Conservation (phyloP, 2,113 vertebrate genomes). For the Tenebrosternarchus preto region DNA sequence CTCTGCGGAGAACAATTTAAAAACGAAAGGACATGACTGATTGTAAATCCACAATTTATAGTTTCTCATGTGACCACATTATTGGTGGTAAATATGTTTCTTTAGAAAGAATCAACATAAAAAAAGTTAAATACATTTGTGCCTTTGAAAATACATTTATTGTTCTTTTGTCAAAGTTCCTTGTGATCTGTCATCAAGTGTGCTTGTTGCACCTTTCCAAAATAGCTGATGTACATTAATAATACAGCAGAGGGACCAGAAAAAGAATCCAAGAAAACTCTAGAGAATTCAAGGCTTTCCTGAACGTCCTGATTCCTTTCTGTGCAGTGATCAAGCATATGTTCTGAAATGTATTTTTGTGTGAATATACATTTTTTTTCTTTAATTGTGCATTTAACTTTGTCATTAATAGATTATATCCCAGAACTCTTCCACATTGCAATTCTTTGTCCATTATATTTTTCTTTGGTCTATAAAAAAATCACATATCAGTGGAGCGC, state of each 20-base stretch:
- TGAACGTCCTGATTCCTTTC: slow-evolving; percentile 54
- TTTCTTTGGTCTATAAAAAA: slow-evolving; percentile 93
- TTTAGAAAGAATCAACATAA: slow-evolving; percentile 94
- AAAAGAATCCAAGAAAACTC: slow-evolving; percentile 75
- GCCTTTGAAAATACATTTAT: slow-evolving; percentile 93
- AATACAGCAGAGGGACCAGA: slow-evolving; percentile 75
- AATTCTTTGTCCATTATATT: slow-evolving; percentile 62
- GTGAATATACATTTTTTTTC: slow-evolving; percentile 4
- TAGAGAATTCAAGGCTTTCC: slow-evolving; percentile 66
- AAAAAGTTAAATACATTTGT: slow-evolving; percentile 96
- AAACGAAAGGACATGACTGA: slow-evolving; percentile 68
- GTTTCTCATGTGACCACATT: slow-evolving; percentile 72
- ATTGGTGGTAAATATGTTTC: slow-evolving; percentile 87
- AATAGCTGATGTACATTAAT: slow-evolving; percentile 59
- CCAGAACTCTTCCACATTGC: slow-evolving; percentile 16
- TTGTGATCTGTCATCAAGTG: slow-evolving; percentile 76
- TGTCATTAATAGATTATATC: neutral
- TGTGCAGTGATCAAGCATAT: slow-evolving; percentile 50
- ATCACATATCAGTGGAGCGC: slow-evolving; percentile 73
- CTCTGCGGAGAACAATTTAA: neutral
- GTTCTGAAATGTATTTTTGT: slow-evolving; percentile 12
- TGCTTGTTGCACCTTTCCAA: slow-evolving; percentile 82
- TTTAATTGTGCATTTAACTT: slow-evolving; percentile 29
- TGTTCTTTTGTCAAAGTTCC: slow-evolving; percentile 57
- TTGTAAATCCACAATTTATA: slow-evolving; percentile 68